These are phyloP conservation scores for Calidris pugnax DNA, from an alignment of 2,113 vertebrate species.

Conservation along the genomic window DNA sequence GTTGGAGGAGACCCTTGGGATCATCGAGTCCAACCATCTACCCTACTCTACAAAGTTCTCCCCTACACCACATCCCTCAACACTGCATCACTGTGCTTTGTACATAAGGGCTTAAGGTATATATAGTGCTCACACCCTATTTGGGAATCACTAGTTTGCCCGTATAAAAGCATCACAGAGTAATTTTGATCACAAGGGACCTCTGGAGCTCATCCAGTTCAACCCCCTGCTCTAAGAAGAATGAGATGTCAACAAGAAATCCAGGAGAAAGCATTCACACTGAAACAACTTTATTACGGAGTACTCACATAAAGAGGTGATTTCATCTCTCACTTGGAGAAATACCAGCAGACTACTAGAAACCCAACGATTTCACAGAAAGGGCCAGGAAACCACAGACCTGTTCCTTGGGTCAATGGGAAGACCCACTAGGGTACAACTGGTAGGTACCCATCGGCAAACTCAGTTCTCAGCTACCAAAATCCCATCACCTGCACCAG, in stretches of 20 bases:
- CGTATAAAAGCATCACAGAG: background rate
- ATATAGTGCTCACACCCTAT: background rate
- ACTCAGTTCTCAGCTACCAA: background rate
- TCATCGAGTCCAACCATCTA: no score
- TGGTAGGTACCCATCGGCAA: background rate
- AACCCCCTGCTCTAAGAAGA: background rate
- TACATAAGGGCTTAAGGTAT: no score
- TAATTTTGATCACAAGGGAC: background rate
- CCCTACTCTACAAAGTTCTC: no score
- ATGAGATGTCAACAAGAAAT: background rate
- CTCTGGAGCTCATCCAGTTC: background rate
- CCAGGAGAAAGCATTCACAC: background rate
- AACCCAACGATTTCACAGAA: background rate
- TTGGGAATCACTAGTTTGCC: background rate
- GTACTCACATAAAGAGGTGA: background rate
- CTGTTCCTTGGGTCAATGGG: background rate
- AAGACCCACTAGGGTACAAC: background rate
- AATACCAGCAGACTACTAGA: background rate
- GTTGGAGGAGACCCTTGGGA: no score
- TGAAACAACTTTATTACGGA: background rate
- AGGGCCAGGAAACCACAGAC: background rate
- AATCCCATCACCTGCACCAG: background rate
- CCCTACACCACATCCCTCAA: no score
- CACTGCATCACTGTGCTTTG: no score
- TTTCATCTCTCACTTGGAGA: background rate